Percentiles rank a stretch among this genome's conserved stretches.
Conservation (phyloP, 92 coral and sea anemone genomes). For the Palythoa grandis region DNA sequence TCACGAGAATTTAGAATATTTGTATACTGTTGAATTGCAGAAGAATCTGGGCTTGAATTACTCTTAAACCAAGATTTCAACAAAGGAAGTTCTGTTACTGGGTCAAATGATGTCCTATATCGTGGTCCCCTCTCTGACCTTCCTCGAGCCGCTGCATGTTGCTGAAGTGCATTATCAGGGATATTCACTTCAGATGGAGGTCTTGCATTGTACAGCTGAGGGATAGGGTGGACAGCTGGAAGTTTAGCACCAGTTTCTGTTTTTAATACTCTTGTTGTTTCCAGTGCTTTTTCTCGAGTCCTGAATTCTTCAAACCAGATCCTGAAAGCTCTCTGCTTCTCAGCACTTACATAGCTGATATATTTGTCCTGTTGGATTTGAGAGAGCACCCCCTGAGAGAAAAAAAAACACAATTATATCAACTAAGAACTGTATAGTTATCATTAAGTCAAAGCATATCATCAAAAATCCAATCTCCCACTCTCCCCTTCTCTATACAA, state of each 20-base stretch:
- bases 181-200: background rate
- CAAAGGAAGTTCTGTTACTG: slow-evolving; percentile 51
- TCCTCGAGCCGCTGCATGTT: background rate
- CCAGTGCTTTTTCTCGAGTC: slow-evolving; percentile 18
- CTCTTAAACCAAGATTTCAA: slow-evolving; percentile 61
- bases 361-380: slow-evolving; percentile 37
- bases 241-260: slow-evolving; percentile 5
- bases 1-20: slow-evolving; percentile 48
- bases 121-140: slow-evolving; percentile 33
- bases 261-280: background rate
- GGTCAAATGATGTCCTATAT: slow-evolving; percentile 57
- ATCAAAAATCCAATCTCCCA: no score
- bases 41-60: slow-evolving; percentile 48
- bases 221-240: background rate
- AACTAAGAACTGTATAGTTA: background rate
- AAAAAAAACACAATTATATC: background rate
- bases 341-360: slow-evolving; percentile 6
- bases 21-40: slow-evolving; percentile 42
- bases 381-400: slow-evolving; percentile 21
- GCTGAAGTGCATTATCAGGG: background rate
- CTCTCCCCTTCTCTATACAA: no score
- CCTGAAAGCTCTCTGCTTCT: slow-evolving; percentile 33
- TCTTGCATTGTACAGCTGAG: slow-evolving; percentile 10
- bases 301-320: slow-evolving; percentile 18
- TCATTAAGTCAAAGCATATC: no score